Conservation (phyloP, 1,140 invertebrate genomes). For the Procambarus clarkii region DNA sequence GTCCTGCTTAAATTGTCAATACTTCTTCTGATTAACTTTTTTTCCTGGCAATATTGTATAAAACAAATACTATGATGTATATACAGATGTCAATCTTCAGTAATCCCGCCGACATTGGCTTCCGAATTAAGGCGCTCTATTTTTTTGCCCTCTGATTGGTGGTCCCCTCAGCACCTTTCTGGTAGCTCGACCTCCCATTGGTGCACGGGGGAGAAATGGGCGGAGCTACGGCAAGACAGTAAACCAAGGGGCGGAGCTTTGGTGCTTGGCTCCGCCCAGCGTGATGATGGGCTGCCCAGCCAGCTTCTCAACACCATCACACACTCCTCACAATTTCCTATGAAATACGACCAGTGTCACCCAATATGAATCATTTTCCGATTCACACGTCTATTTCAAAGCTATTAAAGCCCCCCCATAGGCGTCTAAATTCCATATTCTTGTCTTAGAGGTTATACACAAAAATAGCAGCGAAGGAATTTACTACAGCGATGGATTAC, state of each 20-base stretch:
- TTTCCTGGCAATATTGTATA: no score
- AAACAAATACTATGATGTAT: background rate
- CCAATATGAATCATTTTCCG: background rate
- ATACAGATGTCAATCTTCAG: conserved; percentile 12
- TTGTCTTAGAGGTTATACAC: no score
- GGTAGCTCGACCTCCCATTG: conserved; percentile 13
- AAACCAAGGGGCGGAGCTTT: conserved; percentile 6
- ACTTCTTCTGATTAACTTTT: background rate
- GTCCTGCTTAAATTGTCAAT: no score
- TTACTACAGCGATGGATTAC: no score
- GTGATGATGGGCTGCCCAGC: conserved; percentile 38
- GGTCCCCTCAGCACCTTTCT: conserved; percentile 7
- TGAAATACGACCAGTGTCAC: background rate
- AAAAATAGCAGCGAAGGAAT: no score
- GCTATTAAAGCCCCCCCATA: no score
- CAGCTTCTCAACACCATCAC: conserved; percentile 38
- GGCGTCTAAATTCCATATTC: no score
- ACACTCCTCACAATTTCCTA: background rate
- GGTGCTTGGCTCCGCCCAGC: conserved; percentile 16
- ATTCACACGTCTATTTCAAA: no score
- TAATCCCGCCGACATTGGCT: conserved; percentile 15
- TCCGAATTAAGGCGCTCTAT: conserved; percentile 47
- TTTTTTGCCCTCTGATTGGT: conserved; percentile 14
- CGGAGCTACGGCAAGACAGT: background rate
- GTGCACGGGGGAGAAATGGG: background rate